phyloP scores from a whole-genome alignment of 2,113 vertebrate genomes.

The Ranitomeya variabilis region DNA sequence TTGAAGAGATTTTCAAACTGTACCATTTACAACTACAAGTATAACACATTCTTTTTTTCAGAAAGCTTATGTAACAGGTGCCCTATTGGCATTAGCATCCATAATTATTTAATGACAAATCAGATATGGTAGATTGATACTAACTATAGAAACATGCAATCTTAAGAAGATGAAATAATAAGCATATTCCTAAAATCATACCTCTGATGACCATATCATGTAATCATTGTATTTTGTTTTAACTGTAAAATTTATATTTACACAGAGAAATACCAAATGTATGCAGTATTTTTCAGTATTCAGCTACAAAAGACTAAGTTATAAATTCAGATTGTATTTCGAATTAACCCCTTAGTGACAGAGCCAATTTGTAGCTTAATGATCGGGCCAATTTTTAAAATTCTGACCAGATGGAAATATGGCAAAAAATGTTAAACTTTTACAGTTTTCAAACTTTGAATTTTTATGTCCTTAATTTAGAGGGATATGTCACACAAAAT shows the following conservation, averaged over 20 bases:
- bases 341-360: too few species aligned
- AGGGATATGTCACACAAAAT: too few species aligned
- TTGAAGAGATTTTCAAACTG: background rate
- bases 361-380: too few species aligned
- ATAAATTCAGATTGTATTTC: background rate
- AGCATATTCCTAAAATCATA: constrained; percentile 86
- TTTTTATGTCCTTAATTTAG: too few species aligned
- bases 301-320: background rate
- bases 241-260: constrained; percentile 83
- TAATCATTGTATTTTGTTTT: constrained; percentile 87
- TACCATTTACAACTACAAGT: constrained; percentile 71
- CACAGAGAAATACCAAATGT: constrained; percentile 63
- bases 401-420: too few species aligned
- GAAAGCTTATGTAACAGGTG: constrained; percentile 82
- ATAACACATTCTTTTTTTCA: constrained; percentile 74
- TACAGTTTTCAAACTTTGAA: too few species aligned
- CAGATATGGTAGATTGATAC: constrained; percentile 93
- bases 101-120: constrained; percentile 98
- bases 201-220: constrained; percentile 81
- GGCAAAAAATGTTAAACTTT: too few species aligned
- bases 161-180: constrained; percentile 91
- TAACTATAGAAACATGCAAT: constrained; percentile 87
- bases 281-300: constrained; percentile 10
- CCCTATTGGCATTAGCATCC: constrained; percentile 96
- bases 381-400: too few species aligned